Evolutionary conservation across 1,140 invertebrate species (phyloP), one percentile per base, ranked within the genome.

Genomic region (Drosophila insularis): DNA sequence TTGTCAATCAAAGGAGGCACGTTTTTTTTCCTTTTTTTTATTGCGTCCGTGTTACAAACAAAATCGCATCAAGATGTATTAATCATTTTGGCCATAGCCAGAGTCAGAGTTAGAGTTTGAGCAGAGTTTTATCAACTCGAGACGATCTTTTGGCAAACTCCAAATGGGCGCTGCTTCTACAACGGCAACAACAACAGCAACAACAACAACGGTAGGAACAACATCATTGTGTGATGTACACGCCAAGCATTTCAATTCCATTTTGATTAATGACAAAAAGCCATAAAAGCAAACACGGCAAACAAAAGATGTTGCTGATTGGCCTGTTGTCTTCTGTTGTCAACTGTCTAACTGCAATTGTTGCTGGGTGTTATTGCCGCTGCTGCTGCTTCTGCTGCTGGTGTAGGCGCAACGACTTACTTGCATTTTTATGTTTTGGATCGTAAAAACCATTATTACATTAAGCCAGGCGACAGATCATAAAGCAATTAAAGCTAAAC

Each of bases 41-140:
- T 86, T 87, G 82, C 74, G 71, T 58, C 75, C 72, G 84, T 62
- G 75, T 82, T 87, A 84, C 84, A 84, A 89, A 87, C 76, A 72
- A 89, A 89, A 89, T 89, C 74, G 80, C 84, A 89, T 89, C 84
- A 89, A 89, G 84, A 89, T 89, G 80, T 89, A 89, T 89, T 89
- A 89, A 89, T 89, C 84, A 89, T 89, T 89, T 84, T 54, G 77
- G 68, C 64, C 76, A 59, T 2, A 35, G 32, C 7, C 32, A 35
- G 7, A 35, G 32, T 11, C 32, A 31, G 5, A 27, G 31, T 19
- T 46, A 37, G 56, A 27, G 40, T 21, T 61, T 58, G 37, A 27
- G 14, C 11, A 39, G 63, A 50, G 62, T 53, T 82, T 86, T 86
- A 86, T 86, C 82, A 89, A 79, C 55, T 65, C 50, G 53, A 62